Base-by-base conservation (phyloP, 2,888 invertebrate genomes). In the Nebria brevicollis region DNA sequence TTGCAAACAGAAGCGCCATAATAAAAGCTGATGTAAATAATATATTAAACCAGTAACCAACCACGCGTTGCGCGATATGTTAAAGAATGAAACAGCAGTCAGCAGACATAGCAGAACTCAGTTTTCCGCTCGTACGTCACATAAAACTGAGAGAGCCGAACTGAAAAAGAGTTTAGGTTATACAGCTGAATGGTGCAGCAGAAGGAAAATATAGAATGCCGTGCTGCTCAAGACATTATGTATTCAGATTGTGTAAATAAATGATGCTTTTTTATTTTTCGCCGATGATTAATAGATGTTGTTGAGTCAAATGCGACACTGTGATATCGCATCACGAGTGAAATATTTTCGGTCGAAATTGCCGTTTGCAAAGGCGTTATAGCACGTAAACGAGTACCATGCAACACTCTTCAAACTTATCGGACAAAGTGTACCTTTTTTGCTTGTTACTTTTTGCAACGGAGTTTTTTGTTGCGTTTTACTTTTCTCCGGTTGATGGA, bases 221-320 rank as follows among this genome's bases (percentile, higher is more conserved):
- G 54, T 54, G 54, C 54, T 54, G 54, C 54, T 54, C 54, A 54
- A 54, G 77, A 66, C 73, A 81, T 81, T 77, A 77, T 81, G 77
- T 81, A 81, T 81, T 81, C 81, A 81, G 76, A 81, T 81, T 81
- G 81, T 77, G 76, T 81, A 81, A 81, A 81, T 81, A 81, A 81
- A 81, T 81, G 81, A 81, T 81, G 81, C 72, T 72, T 77, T 80
- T 80, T 75, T 20, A n/a, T 20, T 75, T 68, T 68, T 68, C 15
- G 20, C 26, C 13, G 72, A 81, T 81, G 81, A 81, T 81, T 81
- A 81, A 81, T 81, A 81, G 81, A 80, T 80, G 80, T 74, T 75
- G 79, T 81, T 77, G 73, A 77, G 65, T 81, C 81, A 66, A 77
- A 81, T 81, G 81, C 81, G 81, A 81, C 81, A 81, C 70, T 75